Evolutionary conservation across 35 echinoderm and acorn worm species (phyloP).

Genomic region (Acanthaster planci): DNA sequence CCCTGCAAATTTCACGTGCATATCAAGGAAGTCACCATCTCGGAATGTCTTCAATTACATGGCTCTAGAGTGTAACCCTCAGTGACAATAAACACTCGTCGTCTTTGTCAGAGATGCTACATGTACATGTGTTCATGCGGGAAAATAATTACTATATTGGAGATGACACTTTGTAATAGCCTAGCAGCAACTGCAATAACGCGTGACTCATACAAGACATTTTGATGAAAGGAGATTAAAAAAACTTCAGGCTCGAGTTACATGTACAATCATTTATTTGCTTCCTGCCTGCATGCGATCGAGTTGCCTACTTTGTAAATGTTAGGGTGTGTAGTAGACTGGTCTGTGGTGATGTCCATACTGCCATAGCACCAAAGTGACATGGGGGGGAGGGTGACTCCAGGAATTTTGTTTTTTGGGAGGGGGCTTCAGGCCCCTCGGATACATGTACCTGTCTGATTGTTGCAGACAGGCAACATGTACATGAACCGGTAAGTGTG

Average conservation of each 20-base stretch:
- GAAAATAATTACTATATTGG: background rate
- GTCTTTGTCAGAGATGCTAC: conserved; percentile 6
- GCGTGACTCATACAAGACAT: background rate
- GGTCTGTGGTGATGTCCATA: too few relatives aligned
- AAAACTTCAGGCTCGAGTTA: too few relatives aligned
- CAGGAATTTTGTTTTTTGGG: too few relatives aligned
- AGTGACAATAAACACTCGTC: conserved; percentile 6
- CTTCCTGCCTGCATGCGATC: too few relatives aligned
- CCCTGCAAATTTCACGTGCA: background rate
- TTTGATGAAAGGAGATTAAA: too few relatives aligned
- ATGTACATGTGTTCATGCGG: background rate
- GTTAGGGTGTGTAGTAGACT: too few relatives aligned
- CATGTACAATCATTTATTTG: too few relatives aligned
- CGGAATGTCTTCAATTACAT: conserved; percentile 26
- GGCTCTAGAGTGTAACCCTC: background rate
- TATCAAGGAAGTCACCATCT: background rate
- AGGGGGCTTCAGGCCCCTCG: too few relatives aligned
- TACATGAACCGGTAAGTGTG: background rate
- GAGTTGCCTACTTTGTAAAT: too few relatives aligned
- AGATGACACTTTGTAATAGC: background rate
- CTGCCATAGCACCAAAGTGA: too few relatives aligned
- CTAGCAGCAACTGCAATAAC: background rate
- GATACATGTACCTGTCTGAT: too few relatives aligned
- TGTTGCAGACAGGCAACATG: background rate
- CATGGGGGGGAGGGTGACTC: too few relatives aligned